Evolutionary conservation across 2,113 vertebrate genomes (phyloP).

Genomic region (Camelus bactrianus): DNA sequence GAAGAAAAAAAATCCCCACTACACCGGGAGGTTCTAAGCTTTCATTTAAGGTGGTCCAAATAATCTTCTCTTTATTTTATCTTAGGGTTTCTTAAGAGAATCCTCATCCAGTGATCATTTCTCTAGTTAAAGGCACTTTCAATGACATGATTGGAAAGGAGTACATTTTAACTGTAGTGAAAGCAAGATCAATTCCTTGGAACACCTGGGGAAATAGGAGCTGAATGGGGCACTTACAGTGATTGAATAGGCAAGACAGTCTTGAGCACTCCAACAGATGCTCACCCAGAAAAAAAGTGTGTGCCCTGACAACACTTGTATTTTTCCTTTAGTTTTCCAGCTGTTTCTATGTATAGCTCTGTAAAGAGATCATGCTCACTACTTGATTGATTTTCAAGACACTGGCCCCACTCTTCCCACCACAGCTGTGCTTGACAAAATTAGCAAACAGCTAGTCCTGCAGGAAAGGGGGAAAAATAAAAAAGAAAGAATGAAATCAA

Average conservation of each 20-base stretch:
- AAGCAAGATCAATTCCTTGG: constrained; percentile 32
- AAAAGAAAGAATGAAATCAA: constrained; percentile 29
- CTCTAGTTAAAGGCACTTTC: constrained; percentile 82
- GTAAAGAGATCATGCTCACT: constrained; percentile 55
- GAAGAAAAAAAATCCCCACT: constrained; percentile 9
- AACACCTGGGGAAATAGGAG: neutral
- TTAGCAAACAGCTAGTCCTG: constrained; percentile 52
- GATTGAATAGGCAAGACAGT: constrained; percentile 51
- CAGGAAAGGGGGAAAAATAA: neutral
- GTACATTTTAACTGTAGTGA: constrained; percentile 44
- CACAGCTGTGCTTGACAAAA: constrained; percentile 77
- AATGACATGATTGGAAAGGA: constrained; percentile 60
- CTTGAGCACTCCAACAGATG: constrained; percentile 28
- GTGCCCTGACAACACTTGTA: constrained; percentile 37
- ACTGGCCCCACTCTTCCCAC: constrained; percentile 65
- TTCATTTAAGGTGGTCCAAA: constrained; percentile 34
- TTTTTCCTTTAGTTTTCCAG: constrained; percentile 67
- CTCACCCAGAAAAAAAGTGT: constrained; percentile 15
- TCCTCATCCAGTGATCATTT: neutral
- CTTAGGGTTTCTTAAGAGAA: neutral
- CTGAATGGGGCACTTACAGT: neutral
- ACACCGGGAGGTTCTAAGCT: neutral
- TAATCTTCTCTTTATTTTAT: neutral
- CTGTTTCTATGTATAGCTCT: constrained; percentile 63
- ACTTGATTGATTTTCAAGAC: constrained; percentile 74